A percentile compares a stretch with the other conserved stretches of the same genome.
Evolutionary conservation across 2,888 invertebrate genomes (phyloP).

Genomic region (Clitarchus hookeri): DNA sequence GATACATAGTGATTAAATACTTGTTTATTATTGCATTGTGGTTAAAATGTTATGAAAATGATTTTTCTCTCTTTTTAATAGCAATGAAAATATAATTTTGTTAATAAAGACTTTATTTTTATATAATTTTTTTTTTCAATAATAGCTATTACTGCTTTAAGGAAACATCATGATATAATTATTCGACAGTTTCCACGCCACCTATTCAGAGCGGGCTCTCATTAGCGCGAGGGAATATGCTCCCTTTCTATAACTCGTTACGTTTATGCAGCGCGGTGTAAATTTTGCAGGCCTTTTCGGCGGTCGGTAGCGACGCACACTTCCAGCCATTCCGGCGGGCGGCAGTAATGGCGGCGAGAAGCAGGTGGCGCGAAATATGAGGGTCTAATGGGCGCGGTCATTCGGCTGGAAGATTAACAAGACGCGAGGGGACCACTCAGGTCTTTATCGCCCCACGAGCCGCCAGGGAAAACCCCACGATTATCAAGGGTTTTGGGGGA

Average conservation of each 20-base stretch:
- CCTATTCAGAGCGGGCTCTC: neutral
- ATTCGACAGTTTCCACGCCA: too few species aligned
- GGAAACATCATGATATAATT: too few species aligned
- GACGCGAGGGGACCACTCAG: slow-evolving; percentile 22
- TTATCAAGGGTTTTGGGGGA: neutral
- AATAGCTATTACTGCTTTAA: too few species aligned
- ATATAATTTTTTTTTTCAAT: too few species aligned
- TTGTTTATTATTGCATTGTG: too few species aligned
- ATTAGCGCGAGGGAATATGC: neutral
- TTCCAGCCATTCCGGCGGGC: neutral
- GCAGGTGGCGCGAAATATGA: neutral
- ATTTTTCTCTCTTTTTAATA: too few species aligned
- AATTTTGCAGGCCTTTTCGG: neutral
- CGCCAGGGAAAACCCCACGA: neutral
- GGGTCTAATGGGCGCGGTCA: slow-evolving; percentile 20
- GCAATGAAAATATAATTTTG: too few species aligned
- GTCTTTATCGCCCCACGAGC: neutral
- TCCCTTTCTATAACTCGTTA: neutral
- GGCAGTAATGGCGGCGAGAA: neutral
- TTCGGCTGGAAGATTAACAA: slow-evolving; percentile 24
- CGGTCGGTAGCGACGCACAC: neutral
- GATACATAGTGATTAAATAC: too few species aligned
- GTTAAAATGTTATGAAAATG: too few species aligned
- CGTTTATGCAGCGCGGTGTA: neutral
- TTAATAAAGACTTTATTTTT: too few species aligned